These are phyloP conservation scores for Frankliniella fusca DNA, from an alignment of 2,888 invertebrate species.

Conservation along the genomic window DNA sequence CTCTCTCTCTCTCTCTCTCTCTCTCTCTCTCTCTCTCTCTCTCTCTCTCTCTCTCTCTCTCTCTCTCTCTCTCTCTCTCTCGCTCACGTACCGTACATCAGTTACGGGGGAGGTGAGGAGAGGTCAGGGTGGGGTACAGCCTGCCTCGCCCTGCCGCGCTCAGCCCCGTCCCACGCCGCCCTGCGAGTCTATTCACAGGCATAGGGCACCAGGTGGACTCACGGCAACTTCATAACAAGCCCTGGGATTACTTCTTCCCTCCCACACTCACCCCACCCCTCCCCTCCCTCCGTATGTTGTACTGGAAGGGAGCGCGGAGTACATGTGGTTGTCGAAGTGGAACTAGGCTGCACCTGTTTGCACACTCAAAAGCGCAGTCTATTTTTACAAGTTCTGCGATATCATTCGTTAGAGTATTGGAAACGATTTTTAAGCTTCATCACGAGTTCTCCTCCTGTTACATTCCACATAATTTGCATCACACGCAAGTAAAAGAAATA, in stretches of 20 bases:
- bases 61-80: not conserved
- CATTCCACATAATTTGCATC: no score
- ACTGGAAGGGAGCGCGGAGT: no score
- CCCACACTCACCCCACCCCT: not conserved
- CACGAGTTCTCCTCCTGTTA: no score
- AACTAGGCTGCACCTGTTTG: no score
- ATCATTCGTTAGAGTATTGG: no score
- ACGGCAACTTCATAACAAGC: slow-evolving; percentile 26
- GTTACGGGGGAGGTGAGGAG: not conserved
- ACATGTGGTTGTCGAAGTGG: no score
- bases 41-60: not conserved
- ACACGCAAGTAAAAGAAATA: no score
- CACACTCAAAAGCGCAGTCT: no score
- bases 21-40: not conserved
- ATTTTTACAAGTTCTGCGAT: no score
- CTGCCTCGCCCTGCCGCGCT: not conserved
- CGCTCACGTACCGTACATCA: not conserved
- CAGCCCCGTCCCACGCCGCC: not conserved
- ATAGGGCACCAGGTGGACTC: slow-evolving; percentile 10
- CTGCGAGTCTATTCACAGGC: not conserved
- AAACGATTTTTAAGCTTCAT: no score
- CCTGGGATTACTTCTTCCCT: slow-evolving; percentile 20
- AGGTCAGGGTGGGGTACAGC: not conserved
- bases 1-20: not conserved
- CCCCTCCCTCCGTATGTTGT: not conserved